These are phyloP conservation scores for Tenrec ecaudatus DNA, from an alignment of 2,113 vertebrate genomes.

Conservation along the genomic window DNA sequence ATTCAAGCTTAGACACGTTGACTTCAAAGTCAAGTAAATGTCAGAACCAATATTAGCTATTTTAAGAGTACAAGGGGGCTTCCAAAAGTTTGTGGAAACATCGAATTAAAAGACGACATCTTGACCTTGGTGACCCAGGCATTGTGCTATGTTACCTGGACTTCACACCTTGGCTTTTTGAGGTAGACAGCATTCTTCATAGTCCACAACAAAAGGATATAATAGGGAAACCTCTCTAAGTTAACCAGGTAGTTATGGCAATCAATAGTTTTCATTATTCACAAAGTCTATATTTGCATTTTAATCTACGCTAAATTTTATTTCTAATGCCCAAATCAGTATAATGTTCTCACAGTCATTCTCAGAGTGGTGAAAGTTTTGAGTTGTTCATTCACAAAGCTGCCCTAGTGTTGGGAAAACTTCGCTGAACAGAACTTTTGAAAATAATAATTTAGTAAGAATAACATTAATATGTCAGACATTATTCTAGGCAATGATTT, in stretches of 20 bases:
- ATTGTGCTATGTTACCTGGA: no score
- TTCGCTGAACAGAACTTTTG: no score
- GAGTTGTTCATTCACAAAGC: background rate
- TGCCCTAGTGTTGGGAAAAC: background rate
- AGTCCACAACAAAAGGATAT: no score
- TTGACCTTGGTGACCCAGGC: no score
- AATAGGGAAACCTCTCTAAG: no score
- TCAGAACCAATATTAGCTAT: background rate
- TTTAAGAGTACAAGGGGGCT: no score
- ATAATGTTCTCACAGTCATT: background rate
- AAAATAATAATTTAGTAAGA: no score
- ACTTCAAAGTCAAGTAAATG: background rate
- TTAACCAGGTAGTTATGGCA: slow-evolving; percentile 19
- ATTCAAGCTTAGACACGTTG: background rate
- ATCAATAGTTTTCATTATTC: background rate
- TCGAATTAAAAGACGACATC: no score
- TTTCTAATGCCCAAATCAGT: background rate
- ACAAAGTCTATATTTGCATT: background rate
- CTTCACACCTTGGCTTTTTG: no score
- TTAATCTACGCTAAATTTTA: background rate
- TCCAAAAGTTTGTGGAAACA: no score
- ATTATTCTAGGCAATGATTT: slow-evolving; percentile 36
- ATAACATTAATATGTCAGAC: no score
- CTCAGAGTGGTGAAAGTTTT: background rate
- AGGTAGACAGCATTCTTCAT: no score